phyloP scores from a whole-genome alignment of 2,888 invertebrate species.

The Loripinus fragilis region DNA sequence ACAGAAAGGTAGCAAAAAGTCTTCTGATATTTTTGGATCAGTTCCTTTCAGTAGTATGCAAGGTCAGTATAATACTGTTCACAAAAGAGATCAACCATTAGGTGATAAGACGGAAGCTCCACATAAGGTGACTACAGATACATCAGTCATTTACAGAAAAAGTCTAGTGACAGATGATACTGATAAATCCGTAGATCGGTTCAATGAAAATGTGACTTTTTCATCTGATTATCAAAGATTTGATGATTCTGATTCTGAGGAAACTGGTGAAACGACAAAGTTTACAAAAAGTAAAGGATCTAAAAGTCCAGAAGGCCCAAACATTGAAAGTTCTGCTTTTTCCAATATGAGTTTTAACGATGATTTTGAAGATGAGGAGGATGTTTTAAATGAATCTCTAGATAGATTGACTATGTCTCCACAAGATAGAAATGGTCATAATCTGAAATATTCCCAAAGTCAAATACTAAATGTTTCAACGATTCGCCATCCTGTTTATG shows the following conservation, averaged over 20 bases:
- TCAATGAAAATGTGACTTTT: slow-evolving; percentile 16
- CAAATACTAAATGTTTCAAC: slow-evolving; percentile 60
- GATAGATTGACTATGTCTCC: slow-evolving; percentile 34
- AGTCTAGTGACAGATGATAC: background rate
- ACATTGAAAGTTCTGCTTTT: slow-evolving; percentile 74
- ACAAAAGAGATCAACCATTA: slow-evolving; percentile 2
- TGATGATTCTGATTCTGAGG: slow-evolving; percentile 53
- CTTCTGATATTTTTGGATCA: slow-evolving; percentile 72
- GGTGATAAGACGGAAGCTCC: slow-evolving; percentile 13
- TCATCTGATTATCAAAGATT: slow-evolving; percentile 56
- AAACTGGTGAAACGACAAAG: slow-evolving; percentile 50
- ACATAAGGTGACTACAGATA: background rate
- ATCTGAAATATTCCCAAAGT: slow-evolving; percentile 43
- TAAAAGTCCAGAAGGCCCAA: slow-evolving; percentile 59
- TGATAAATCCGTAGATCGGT: background rate
- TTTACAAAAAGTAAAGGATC: slow-evolving; percentile 60
- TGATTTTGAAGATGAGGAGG: slow-evolving; percentile 71
- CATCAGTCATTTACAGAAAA: background rate
- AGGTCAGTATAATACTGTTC: slow-evolving; percentile 11
- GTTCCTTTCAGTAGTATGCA: slow-evolving; percentile 67
- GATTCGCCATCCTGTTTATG: slow-evolving; percentile 61
- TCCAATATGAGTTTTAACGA: slow-evolving; percentile 80
- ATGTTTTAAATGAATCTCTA: slow-evolving; percentile 26
- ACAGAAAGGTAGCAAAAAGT: slow-evolving; percentile 26
- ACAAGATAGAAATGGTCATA: slow-evolving; percentile 34